Percentiles rank a stretch among this genome's conserved stretches.
These are phyloP conservation scores for Parotia lawesii DNA, from an alignment of 2,113 vertebrate genomes.

Conservation along the genomic window DNA sequence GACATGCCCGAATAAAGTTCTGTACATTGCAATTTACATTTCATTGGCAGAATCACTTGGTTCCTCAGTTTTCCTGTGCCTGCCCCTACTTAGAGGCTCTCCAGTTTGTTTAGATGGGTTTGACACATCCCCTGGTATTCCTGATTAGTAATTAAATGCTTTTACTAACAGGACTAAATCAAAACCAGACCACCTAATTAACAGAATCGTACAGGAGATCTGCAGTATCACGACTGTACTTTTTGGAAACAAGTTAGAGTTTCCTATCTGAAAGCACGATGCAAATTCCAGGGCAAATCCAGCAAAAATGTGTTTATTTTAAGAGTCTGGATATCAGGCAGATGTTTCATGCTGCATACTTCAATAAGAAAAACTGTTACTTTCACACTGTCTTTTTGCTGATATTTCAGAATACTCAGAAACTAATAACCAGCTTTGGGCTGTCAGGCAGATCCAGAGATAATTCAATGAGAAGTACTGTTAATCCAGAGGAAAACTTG, in stretches of 20 bases:
- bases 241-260: background rate
- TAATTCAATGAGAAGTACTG: background rate
- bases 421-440: background rate
- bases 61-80: background rate
- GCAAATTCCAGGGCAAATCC: background rate
- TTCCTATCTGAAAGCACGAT: background rate
- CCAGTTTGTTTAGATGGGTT: background rate
- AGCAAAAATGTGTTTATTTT: background rate
- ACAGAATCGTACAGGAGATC: background rate
- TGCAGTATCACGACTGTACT: accelerated
- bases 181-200: background rate
- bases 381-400: background rate
- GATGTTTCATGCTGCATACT: background rate
- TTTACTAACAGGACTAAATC: background rate
- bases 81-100: background rate
- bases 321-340: background rate
- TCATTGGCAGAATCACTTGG: background rate
- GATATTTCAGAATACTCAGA: background rate
- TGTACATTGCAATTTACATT: background rate
- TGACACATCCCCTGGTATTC: background rate
- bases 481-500: background rate
- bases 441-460: background rate
- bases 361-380: background rate
- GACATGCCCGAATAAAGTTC: background rate
- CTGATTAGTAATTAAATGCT: background rate